Evolutionary conservation across 2,113 vertebrate genomes (phyloP).

Genomic region (Dicrurus megarhynchus): DNA sequence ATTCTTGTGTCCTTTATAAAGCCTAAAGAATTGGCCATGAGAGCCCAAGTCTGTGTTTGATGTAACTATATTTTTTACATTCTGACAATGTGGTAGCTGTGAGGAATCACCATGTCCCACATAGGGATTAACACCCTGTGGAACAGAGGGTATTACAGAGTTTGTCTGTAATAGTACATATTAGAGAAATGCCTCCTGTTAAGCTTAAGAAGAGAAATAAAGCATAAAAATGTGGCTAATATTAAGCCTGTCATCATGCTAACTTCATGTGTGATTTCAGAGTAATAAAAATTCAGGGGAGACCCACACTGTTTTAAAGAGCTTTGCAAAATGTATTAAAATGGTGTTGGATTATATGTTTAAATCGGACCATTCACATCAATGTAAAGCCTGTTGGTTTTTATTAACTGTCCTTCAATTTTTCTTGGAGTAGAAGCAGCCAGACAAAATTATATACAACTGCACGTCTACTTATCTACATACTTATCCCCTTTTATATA

Average conservation of each 20-base stretch:
- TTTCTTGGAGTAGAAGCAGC: background rate
- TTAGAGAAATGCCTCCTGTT: background rate
- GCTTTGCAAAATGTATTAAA: background rate
- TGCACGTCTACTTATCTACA: background rate
- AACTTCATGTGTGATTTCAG: background rate
- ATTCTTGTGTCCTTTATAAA: background rate
- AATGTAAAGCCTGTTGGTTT: background rate
- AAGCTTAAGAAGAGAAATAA: background rate
- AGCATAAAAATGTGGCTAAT: background rate
- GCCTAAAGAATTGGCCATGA: background rate
- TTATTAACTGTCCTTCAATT: background rate
- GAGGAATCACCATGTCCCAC: background rate
- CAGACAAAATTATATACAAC: background rate
- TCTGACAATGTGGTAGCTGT: slow-evolving; percentile 8
- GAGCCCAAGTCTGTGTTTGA: background rate
- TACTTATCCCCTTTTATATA: background rate
- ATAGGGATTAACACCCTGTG: background rate
- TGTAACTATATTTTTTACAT: background rate
- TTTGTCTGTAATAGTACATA: background rate
- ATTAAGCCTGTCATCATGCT: background rate
- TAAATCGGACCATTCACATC: background rate
- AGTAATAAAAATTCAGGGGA: background rate
- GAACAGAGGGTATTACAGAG: background rate
- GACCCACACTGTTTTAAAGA: background rate
- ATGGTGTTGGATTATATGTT: background rate